phyloP scores from a whole-genome alignment of 2,113 vertebrate genomes.

The Nymphicus hollandicus region DNA sequence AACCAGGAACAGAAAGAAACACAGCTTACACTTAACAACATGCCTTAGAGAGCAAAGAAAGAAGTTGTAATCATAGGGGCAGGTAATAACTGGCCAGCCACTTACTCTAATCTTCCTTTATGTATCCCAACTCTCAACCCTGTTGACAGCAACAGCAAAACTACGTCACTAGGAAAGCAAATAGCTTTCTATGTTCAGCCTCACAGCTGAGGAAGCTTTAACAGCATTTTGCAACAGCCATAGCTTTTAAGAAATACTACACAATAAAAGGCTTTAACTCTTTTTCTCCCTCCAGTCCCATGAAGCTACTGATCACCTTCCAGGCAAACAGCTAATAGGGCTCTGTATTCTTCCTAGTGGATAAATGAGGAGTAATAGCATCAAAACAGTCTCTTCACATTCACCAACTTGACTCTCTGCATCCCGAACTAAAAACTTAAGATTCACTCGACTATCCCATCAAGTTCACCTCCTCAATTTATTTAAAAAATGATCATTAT shows the following conservation, averaged over 20 bases:
- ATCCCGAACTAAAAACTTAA: accelerated
- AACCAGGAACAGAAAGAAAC: background rate
- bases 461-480: background rate
- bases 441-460: background rate
- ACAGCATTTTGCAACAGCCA: background rate
- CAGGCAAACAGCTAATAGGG: accelerated
- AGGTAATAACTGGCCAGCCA: background rate
- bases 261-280: background rate
- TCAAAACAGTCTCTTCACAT: background rate
- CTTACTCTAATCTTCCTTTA: background rate
- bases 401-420: background rate
- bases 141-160: background rate
- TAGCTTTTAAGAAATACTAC: background rate
- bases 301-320: background rate
- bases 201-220: background rate
- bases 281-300: background rate
- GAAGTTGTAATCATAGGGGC: background rate
- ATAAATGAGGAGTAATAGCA: background rate
- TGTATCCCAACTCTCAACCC: background rate
- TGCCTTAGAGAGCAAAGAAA: background rate
- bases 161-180: background rate
- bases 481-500: background rate
- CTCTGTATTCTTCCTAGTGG: background rate
- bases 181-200: background rate
- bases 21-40: background rate